Percentiles rank a stretch among this genome's conserved stretches.
Conservation (phyloP, 1,140 invertebrate species). For the Drosophila paulistorum region DNA sequence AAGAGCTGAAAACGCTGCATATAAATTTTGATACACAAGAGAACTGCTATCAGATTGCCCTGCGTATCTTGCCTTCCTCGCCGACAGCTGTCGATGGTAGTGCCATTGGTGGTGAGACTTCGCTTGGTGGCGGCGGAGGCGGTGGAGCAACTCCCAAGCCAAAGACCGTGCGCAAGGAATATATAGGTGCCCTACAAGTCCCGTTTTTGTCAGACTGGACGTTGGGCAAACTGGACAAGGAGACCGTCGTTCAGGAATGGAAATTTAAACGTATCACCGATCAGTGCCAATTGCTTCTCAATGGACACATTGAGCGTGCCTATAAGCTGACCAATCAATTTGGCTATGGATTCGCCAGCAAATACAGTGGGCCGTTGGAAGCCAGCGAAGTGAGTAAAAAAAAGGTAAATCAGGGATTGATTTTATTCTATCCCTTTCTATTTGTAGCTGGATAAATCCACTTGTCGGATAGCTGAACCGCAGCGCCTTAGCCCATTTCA, state of each 20-base stretch:
- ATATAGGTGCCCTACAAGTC: constrained; percentile 44
- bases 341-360: constrained; percentile 67
- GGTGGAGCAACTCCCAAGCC: constrained; percentile 46
- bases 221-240: constrained; percentile 39
- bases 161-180: constrained; percentile 64
- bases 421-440: not conserved
- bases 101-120: not conserved
- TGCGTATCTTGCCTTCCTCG: constrained; percentile 60
- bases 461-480: constrained; percentile 64
- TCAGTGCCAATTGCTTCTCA: constrained; percentile 67
- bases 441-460: constrained; percentile 58
- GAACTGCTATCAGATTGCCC: constrained; percentile 54
- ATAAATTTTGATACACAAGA: constrained; percentile 65
- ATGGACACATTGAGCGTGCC: constrained; percentile 44
- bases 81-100: constrained; percentile 29
- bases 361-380: constrained; percentile 42
- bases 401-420: not conserved
- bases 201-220: constrained; percentile 19
- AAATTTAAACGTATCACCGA: constrained; percentile 78
- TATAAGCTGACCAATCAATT: constrained; percentile 59
- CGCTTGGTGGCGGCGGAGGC: constrained; percentile 19
- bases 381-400: constrained; percentile 54
- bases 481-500: constrained; percentile 62
- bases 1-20: constrained; percentile 66
- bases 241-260: constrained; percentile 63